Percentiles rank a stretch among this genome's conserved stretches.
Evolutionary conservation across 2,113 vertebrate genomes (phyloP).

Genomic region (Myotis lucifugus): DNA sequence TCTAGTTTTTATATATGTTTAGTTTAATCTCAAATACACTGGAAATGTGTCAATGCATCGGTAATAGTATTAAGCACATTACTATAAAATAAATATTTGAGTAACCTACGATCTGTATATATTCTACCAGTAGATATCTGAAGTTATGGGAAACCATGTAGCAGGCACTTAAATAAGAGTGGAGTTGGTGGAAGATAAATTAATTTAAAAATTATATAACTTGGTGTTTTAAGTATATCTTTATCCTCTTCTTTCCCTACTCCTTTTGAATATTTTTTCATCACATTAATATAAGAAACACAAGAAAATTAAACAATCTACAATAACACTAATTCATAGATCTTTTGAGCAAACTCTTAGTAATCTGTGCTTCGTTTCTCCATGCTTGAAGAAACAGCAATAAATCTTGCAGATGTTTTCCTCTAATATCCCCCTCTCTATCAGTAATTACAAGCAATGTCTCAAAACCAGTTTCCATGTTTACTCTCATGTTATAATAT

Average conservation of each 20-base stretch:
- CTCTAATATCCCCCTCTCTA: constrained; percentile 73
- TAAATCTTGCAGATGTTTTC: constrained; percentile 74
- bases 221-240: constrained; percentile 54
- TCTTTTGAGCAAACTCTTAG: constrained; percentile 69
- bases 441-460: constrained; percentile 78
- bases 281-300: constrained; percentile 51
- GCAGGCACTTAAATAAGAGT: constrained; percentile 52
- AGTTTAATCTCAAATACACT: neutral
- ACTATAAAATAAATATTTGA: constrained; percentile 10
- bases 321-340: constrained; percentile 74
- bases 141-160: constrained; percentile 39
- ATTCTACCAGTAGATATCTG: neutral
- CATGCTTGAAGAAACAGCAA: constrained; percentile 73
- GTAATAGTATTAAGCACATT: neutral
- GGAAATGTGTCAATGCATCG: neutral
- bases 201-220: constrained; percentile 55
- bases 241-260: constrained; percentile 13
- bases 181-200: neutral
- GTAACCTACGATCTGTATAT: neutral
- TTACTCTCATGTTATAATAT: constrained; percentile 51
- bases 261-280: constrained; percentile 61
- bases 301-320: constrained; percentile 57
- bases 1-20: neutral
- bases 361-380: constrained; percentile 73
- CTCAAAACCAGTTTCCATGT: constrained; percentile 71